phyloP scores from a whole-genome alignment of 2,113 vertebrate species.

The Panurus biarmicus region DNA sequence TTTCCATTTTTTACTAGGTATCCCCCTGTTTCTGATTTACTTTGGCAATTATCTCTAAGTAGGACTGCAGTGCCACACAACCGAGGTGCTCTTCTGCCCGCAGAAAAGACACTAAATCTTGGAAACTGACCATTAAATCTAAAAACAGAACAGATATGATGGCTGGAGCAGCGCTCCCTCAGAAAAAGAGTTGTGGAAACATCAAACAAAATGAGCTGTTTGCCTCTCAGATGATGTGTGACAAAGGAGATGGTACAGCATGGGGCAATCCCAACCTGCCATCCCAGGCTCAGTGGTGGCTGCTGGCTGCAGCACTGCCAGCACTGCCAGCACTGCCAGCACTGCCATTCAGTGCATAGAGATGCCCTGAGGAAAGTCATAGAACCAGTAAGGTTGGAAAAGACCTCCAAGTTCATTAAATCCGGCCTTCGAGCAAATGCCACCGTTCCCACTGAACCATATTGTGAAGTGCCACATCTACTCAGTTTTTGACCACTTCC shows the following conservation, averaged over 20 bases:
- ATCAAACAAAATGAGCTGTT: background rate
- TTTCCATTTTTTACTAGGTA: slow-evolving; percentile 4
- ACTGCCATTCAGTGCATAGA: fast-evolving
- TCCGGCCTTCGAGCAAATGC: background rate
- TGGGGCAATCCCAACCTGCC: background rate
- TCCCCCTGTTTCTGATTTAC: slow-evolving; percentile 29
- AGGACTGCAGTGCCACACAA: background rate
- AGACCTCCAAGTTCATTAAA: background rate
- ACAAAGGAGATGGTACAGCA: background rate
- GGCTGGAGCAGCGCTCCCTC: background rate
- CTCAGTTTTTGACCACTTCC: background rate
- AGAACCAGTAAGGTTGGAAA: background rate
- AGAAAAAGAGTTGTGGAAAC: background rate
- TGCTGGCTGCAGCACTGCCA: background rate
- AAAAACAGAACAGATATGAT: background rate
- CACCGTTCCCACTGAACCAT: background rate
- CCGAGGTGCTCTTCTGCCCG: slow-evolving; percentile 1
- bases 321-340: background rate
- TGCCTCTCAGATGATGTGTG: background rate
- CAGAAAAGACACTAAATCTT: slow-evolving; percentile 1
- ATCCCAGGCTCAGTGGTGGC: background rate
- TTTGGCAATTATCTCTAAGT: slow-evolving; percentile 22
- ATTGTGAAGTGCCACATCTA: background rate
- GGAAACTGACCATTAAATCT: background rate
- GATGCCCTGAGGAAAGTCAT: background rate